Conservation (phyloP, 2,888 invertebrate genomes). For the Lordiphosa fenestrarum region DNA sequence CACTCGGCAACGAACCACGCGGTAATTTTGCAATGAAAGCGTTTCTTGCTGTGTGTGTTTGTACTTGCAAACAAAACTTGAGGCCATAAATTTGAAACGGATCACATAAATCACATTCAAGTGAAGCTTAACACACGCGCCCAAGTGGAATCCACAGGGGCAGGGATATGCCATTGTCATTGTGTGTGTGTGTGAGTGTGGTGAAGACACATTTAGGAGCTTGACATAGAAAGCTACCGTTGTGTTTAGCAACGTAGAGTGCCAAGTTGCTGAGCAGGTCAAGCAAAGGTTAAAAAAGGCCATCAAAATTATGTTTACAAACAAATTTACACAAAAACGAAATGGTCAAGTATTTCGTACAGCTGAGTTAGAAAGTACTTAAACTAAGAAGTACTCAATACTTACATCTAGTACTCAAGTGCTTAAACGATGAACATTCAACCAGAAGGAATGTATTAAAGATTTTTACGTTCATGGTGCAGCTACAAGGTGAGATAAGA, state of each 20-base stretch:
- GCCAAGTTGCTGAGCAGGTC: slow-evolving; percentile 24
- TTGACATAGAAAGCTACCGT: slow-evolving; percentile 1
- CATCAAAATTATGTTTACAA: no score
- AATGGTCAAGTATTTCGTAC: no score
- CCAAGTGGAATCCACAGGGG: slow-evolving; percentile 51
- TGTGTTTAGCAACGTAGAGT: slow-evolving; percentile 23
- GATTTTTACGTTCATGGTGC: no score
- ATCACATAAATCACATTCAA: slow-evolving; percentile 80
- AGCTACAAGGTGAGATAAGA: no score
- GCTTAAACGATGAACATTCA: no score
- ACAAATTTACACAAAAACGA: no score
- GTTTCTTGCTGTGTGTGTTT: slow-evolving; percentile 25
- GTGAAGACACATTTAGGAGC: slow-evolving; percentile 10
- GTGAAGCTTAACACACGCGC: slow-evolving; percentile 76
- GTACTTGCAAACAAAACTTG: slow-evolving; percentile 62
- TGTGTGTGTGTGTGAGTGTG: slow-evolving; percentile 1
- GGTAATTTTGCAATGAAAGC: slow-evolving; percentile 59
- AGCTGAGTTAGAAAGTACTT: no score
- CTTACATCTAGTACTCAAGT: no score
- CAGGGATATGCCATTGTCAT: neutral
- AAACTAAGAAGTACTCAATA: no score
- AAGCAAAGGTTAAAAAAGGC: neutral
- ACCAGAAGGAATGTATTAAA: no score
- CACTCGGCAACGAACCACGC: slow-evolving; percentile 47
- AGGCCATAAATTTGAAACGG: slow-evolving; percentile 77